Evolutionary conservation across 2,888 invertebrate genomes (phyloP).

Genomic region (Cheilosia pagana): DNA sequence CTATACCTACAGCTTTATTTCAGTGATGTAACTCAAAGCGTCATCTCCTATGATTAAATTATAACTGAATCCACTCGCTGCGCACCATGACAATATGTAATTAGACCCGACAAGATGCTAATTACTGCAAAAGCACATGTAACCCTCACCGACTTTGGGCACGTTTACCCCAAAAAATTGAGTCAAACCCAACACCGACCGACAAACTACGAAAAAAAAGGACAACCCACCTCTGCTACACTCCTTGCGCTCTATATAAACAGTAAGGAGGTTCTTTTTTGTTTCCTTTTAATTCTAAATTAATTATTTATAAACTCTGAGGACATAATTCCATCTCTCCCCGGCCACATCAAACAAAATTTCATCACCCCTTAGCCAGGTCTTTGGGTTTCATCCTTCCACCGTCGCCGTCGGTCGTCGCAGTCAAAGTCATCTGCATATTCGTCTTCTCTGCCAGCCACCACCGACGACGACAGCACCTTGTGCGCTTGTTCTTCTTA

Average conservation of each 20-base stretch:
- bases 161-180: constrained; percentile 38
- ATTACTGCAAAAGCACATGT: constrained; percentile 5
- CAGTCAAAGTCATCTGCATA: constrained; percentile 68
- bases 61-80: neutral
- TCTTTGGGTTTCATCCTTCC: constrained; percentile 50
- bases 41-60: constrained; percentile 1
- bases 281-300: constrained; percentile 63
- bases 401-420: neutral
- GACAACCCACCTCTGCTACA: neutral
- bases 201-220: neutral
- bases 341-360: constrained; percentile 71
- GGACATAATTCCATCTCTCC: constrained; percentile 72
- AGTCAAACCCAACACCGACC: constrained; percentile 6
- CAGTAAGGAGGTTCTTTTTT: constrained; percentile 21
- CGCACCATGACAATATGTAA: neutral
- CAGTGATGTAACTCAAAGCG: neutral
- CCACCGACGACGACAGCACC: neutral
- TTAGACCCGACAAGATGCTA: constrained; percentile 1
- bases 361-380: constrained; percentile 25
- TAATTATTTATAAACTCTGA: constrained; percentile 74
- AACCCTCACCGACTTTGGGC: neutral
- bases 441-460: constrained; percentile 33
- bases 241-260: constrained; percentile 13
- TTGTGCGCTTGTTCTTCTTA: constrained; percentile 1
- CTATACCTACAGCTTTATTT: neutral